These are phyloP conservation scores for Battus philenor DNA, from an alignment of 1,140 invertebrate genomes.

Conservation along the genomic window DNA sequence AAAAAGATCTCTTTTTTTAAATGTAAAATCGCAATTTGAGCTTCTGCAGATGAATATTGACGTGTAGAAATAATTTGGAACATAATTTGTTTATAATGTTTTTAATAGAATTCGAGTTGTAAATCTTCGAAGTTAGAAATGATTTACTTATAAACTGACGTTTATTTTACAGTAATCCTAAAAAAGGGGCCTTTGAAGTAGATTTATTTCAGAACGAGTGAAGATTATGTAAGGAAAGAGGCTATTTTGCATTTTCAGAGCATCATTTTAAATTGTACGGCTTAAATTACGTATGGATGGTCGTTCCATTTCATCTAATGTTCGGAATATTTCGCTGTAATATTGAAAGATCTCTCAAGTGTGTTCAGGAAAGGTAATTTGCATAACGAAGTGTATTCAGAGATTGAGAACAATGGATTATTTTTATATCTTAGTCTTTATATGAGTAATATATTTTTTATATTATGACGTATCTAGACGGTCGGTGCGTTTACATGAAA, in stretches of 20 bases:
- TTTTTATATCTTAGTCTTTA: neutral
- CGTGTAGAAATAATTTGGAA: too few species aligned
- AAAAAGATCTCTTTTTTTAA: too few species aligned
- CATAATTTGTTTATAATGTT: too few species aligned
- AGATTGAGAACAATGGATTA: neutral
- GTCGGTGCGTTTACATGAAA: too few species aligned
- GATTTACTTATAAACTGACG: too few species aligned
- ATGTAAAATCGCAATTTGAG: too few species aligned
- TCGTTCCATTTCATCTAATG: constrained; percentile 6
- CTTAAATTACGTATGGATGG: constrained; percentile 4
- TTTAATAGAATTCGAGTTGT: too few species aligned
- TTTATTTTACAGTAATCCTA: too few species aligned
- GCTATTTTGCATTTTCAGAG: constrained; percentile 5
- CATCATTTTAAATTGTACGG: constrained; percentile 13
- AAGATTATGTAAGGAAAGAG: neutral
- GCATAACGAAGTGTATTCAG: neutral
- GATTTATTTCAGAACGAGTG: neutral
- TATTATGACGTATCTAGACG: too few species aligned
- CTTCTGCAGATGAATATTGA: too few species aligned
- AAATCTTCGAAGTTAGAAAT: too few species aligned
- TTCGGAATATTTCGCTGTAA: neutral
- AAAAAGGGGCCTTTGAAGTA: constrained; percentile 1
- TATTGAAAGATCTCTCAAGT: too few species aligned
- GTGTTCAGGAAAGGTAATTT: neutral
- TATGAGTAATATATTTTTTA: neutral